Conservation (phyloP, 2,888 invertebrate genomes). For the Orthosia gracilis region DNA sequence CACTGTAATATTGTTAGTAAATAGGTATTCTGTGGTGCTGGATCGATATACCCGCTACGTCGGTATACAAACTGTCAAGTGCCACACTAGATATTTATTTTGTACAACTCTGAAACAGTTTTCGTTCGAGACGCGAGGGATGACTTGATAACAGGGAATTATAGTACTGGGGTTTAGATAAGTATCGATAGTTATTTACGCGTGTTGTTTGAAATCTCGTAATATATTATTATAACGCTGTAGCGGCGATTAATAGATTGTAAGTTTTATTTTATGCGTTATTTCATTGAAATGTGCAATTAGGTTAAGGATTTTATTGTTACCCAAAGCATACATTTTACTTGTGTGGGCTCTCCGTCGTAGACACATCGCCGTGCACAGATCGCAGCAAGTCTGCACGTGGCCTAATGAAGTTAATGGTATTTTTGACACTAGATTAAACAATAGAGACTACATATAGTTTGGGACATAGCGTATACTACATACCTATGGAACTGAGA, state of each 20-base stretch:
- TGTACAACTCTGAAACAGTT: conserved; percentile 76
- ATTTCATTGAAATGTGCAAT: conserved; percentile 88
- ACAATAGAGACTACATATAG: conserved; percentile 65
- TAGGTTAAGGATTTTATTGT: conserved; percentile 87
- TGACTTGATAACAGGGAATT: conserved; percentile 83
- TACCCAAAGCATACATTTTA: conserved; percentile 87
- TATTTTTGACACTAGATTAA: conserved; percentile 64
- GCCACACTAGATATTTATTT: conserved; percentile 88
- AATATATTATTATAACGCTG: conserved; percentile 87
- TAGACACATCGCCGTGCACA: conserved; percentile 45
- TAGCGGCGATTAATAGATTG: conserved; percentile 80
- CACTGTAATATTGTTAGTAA: conserved; percentile 87
- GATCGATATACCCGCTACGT: conserved; percentile 71
- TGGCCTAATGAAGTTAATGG: conserved; percentile 59
- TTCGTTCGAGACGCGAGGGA: conserved; percentile 70
- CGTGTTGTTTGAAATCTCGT: conserved; percentile 91
- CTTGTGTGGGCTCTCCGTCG: conserved; percentile 74
- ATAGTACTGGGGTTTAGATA: conserved; percentile 84
- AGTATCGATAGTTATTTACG: conserved; percentile 83
- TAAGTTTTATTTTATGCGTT: conserved; percentile 87
- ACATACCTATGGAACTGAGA: conserved; percentile 44
- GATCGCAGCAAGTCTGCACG: conserved; percentile 43
- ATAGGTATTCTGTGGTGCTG: conserved; percentile 87
- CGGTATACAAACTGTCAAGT: conserved; percentile 80
- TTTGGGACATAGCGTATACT: conserved; percentile 58